Evolutionary conservation across 2,888 invertebrate genomes (phyloP).

Genomic region (Leistus spinibarbis): DNA sequence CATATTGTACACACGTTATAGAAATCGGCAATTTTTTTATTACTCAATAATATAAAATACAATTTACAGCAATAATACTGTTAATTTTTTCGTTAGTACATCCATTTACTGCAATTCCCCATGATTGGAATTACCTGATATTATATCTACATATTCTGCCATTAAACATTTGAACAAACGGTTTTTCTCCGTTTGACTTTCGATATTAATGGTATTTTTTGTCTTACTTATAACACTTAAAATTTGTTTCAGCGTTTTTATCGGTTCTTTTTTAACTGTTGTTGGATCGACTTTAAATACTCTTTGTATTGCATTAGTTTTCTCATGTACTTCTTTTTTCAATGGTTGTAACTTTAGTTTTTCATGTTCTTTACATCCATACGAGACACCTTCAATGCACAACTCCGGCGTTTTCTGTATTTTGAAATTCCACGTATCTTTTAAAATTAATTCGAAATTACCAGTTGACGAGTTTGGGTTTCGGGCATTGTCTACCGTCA

Average conservation of each 20-base stretch:
- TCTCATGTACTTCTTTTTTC: not conserved
- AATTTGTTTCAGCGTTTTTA: constrained; percentile 45
- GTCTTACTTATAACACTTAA: constrained; percentile 43
- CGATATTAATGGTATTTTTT: not conserved
- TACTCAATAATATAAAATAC: constrained; percentile 13
- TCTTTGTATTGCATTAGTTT: not conserved
- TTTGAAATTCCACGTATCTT: constrained; percentile 21
- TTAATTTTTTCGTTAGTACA: not conserved
- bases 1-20: constrained; percentile 31
- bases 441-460: constrained; percentile 60
- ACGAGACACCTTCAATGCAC: constrained; percentile 41
- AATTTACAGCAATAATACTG: not conserved
- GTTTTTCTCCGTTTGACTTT: not conserved
- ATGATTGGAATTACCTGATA: not conserved
- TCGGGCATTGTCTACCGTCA: constrained; percentile 60
- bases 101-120: not conserved
- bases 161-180: constrained; percentile 12
- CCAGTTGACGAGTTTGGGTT: constrained; percentile 62
- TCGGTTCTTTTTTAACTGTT: constrained; percentile 47
- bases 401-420: constrained; percentile 16
- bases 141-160: constrained; percentile 34
- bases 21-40: constrained; percentile 34
- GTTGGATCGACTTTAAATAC: constrained; percentile 40
- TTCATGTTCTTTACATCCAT: constrained; percentile 36
- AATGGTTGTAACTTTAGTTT: not conserved